Conservation (phyloP, 2,888 invertebrate species). For the Teleiodes luculella region DNA sequence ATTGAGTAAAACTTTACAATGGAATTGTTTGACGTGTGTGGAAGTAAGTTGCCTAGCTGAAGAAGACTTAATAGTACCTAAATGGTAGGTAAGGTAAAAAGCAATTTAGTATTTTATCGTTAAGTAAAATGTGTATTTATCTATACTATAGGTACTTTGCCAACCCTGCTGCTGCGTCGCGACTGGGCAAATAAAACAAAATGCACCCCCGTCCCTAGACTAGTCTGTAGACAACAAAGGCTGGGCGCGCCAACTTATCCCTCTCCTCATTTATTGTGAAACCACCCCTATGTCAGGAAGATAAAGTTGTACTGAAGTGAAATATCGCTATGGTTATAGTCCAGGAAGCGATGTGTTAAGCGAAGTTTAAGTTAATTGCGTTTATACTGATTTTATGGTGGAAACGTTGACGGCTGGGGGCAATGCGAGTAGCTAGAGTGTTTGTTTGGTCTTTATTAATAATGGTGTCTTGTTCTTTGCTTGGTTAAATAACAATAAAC, state of each 20-base stretch:
- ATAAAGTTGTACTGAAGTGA: conserved; percentile 27
- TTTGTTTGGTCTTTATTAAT: not conserved
- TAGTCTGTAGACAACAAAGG: conserved; percentile 75
- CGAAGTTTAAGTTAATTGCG: conserved; percentile 67
- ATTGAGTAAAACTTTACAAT: too few species aligned
- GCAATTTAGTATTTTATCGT: not conserved
- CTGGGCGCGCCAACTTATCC: conserved; percentile 46
- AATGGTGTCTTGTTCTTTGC: not conserved
- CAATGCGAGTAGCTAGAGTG: conserved; percentile 20
- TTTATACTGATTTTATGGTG: conserved; percentile 63
- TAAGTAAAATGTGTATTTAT: not conserved
- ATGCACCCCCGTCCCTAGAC: conserved; percentile 58
- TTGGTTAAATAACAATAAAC: too few species aligned
- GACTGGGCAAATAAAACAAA: conserved; percentile 69
- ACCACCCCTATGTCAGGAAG: conserved; percentile 21
- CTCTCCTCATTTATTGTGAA: conserved; percentile 25
- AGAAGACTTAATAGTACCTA: too few species aligned
- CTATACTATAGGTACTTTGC: not conserved
- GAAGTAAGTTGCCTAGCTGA: too few species aligned
- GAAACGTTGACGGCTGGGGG: conserved; percentile 33
- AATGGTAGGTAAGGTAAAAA: too few species aligned
- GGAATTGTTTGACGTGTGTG: too few species aligned
- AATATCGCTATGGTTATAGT: conserved; percentile 20
- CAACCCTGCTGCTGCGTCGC: conserved; percentile 28
- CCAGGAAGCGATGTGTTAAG: conserved; percentile 68